Evolutionary conservation across 2,888 invertebrate genomes (phyloP).

Genomic region (Beris chalybata): DNA sequence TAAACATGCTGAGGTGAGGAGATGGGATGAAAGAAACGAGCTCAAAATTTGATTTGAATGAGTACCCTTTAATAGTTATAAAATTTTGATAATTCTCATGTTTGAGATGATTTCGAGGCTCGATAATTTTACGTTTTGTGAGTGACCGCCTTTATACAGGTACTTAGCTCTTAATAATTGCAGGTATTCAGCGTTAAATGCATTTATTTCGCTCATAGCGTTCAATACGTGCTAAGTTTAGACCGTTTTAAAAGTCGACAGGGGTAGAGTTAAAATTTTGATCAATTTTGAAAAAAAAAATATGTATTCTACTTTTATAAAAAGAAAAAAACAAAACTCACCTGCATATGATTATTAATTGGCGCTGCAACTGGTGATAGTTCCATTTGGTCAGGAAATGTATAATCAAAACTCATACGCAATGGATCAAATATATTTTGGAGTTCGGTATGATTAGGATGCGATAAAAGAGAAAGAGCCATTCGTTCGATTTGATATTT

Average conservation of each 20-base stretch:
- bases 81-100: no score
- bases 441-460: conserved; percentile 52
- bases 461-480: conserved; percentile 55
- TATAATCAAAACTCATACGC: conserved; percentile 37
- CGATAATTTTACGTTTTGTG: no score
- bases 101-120: no score
- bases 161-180: no score
- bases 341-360: conserved; percentile 35
- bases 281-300: not conserved
- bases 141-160: no score
- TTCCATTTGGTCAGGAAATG: conserved; percentile 39
- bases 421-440: conserved; percentile 51
- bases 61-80: no score
- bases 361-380: conserved; percentile 32
- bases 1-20: no score
- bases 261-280: not conserved
- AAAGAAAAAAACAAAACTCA: conserved; percentile 34
- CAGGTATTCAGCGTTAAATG: no score
- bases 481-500: conserved; percentile 46
- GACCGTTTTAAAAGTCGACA: not conserved
- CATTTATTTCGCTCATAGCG: no score
- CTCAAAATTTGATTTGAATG: no score
- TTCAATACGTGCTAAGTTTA: not conserved
- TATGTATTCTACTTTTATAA: no score
- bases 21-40: no score